Evolutionary conservation across 2,113 vertebrate species (phyloP), one percentile per base, ranked within the genome.

Genomic region (Podarcis cretensis): DNA sequence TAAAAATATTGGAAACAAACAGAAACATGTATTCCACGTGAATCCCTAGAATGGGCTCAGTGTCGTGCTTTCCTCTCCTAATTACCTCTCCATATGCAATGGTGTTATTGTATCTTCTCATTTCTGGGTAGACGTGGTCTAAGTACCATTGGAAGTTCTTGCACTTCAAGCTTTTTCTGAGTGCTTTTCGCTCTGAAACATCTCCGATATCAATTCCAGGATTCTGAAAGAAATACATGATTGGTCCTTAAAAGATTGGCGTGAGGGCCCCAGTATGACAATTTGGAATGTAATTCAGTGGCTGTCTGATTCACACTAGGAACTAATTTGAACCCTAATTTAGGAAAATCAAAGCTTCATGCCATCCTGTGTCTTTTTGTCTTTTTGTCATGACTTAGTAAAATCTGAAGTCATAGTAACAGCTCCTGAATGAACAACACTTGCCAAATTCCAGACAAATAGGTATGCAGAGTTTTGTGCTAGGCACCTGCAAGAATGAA

Each of bases 121-220:
- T 99, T 96, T 99, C 98, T 0, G 99, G 99, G 93, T 99, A 99
- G 92, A 99, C 98, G 0, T 99, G 99, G 95, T 99, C 98, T 78
- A 99, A 97, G 96, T 99, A 99, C 99, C 99, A 99, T 94, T 99
- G 98, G 92, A 99, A 99, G 88, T 96, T 98, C 92, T 98, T 99
- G 92, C 99, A 99, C 90, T 99, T 98, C 90, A 99, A 96, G 84
- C 96, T 98, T 94, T 98, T 98, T 93, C 99, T 97, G 86, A 99
- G 91, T 0, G 97, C 97, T 76, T 97, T 97, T 91, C 99, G 97
- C 94, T 99, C 98, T 0, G 99, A 99, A 90, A 99, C 94, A 88
- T 99, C 99, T 0, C 99, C 99, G 0, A 98, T 99, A 95, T 99
- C 98, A 80, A 99, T 99, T n/a, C 98, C 98, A 35, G 99, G 98